Conservation (phyloP, 2,113 vertebrate genomes). For the Eidolon helvum region DNA sequence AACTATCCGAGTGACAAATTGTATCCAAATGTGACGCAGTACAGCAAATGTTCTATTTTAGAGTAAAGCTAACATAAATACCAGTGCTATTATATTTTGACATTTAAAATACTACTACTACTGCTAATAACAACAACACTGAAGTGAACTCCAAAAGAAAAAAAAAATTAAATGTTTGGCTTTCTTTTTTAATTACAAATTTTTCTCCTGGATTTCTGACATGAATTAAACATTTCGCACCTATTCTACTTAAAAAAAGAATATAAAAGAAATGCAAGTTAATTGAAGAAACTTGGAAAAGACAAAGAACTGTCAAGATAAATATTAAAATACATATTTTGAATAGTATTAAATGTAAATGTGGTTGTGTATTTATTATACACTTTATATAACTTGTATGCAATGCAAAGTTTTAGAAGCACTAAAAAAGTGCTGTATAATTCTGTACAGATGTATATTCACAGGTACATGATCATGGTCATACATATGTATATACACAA, state of each 20-base stretch:
- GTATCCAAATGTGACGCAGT: constrained; percentile 51
- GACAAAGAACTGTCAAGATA: not conserved
- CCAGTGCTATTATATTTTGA: not conserved
- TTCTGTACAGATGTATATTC: not conserved
- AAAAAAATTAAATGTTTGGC: not conserved
- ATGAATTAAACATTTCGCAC: not conserved
- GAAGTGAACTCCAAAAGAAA: not conserved
- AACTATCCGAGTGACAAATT: constrained; percentile 51
- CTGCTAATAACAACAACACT: not conserved
- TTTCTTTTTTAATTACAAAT: not conserved
- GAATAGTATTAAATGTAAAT: not conserved
- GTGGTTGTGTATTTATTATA: not conserved
- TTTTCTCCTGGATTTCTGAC: not conserved
- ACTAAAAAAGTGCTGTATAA: not conserved
- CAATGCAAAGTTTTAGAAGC: not conserved
- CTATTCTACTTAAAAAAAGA: not conserved
- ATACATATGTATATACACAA: not conserved
- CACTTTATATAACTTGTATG: not conserved
- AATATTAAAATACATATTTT: not conserved
- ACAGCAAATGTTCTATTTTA: constrained; percentile 68
- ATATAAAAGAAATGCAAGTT: not conserved
- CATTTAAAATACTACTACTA: not conserved
- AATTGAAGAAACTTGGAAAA: not conserved
- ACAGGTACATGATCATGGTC: not conserved
- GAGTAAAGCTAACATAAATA: constrained; percentile 47